Conservation (phyloP, 2,888 invertebrate species). For the Amiota minor region DNA sequence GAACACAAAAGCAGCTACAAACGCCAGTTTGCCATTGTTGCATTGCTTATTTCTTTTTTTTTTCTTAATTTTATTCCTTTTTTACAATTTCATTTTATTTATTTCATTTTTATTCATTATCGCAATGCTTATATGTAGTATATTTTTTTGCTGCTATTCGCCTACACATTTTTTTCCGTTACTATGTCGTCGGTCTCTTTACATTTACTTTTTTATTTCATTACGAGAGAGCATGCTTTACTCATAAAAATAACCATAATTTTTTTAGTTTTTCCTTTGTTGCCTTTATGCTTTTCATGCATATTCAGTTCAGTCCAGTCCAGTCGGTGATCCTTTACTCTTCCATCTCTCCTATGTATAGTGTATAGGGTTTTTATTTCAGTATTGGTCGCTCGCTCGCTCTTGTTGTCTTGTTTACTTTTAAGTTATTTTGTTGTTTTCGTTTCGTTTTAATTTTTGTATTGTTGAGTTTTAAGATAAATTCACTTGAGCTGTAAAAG, state of each 20-base stretch:
- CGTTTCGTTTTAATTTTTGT: background rate
- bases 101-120: background rate
- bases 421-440: conserved; percentile 8
- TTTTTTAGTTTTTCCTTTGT: conserved; percentile 1
- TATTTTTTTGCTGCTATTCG: background rate
- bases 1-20: too few relatives aligned
- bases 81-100: background rate
- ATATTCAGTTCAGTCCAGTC: background rate
- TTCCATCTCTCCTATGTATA: too few relatives aligned
- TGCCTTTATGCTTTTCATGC: background rate
- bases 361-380: background rate
- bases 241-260: conserved; percentile 29
- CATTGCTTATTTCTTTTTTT: background rate
- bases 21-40: too few relatives aligned
- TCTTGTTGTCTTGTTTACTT: background rate
- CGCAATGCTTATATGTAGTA: too few relatives aligned
- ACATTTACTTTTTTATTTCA: conserved; percentile 19
- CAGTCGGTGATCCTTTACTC: background rate
- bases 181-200: background rate
- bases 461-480: conserved; percentile 24
- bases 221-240: conserved; percentile 10
- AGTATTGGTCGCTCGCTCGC: background rate
- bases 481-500: conserved; percentile 23
- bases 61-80: background rate
- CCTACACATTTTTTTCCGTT: background rate